These are phyloP conservation scores for Poecilia picta DNA, from an alignment of 2,797 vertebrate genomes.

Conservation along the genomic window DNA sequence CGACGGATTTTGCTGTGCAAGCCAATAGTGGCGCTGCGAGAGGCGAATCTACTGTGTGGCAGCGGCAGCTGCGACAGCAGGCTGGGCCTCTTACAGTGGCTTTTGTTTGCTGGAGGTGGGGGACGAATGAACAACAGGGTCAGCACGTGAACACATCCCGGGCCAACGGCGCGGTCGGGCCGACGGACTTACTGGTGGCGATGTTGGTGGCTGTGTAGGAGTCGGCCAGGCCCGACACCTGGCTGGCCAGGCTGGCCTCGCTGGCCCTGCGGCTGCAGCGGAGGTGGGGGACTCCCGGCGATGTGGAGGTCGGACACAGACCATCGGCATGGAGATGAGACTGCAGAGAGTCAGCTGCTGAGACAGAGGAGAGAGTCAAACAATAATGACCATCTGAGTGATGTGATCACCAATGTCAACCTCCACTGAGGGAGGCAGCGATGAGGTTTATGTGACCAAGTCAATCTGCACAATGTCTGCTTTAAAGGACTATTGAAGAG, in stretches of 20 bases:
- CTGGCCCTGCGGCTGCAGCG: slow-evolving; percentile 91
- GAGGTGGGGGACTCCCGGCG: slow-evolving; percentile 81
- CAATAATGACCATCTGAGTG: neutral
- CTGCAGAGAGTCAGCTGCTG: slow-evolving; percentile 88
- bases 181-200: slow-evolving; percentile 88
- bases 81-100: slow-evolving; percentile 83
- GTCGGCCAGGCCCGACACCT: slow-evolving; percentile 94
- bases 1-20: slow-evolving; percentile 52
- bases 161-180: neutral
- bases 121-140: slow-evolving; percentile 62
- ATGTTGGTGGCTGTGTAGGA: slow-evolving; percentile 94
- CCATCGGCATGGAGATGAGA: slow-evolving; percentile 87
- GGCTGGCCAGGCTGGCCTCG: slow-evolving; percentile 96
- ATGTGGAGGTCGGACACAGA: slow-evolving; percentile 82
- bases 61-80: slow-evolving; percentile 89
- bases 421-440: no score
- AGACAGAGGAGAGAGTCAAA: slow-evolving; percentile 29
- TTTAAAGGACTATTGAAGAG: neutral
- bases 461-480: neutral
- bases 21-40: slow-evolving; percentile 66
- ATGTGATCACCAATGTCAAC: neutral
- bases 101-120: slow-evolving; percentile 81
- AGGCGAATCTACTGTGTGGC: slow-evolving; percentile 78
- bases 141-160: slow-evolving; percentile 28
- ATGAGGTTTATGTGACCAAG: neutral